phyloP scores from a whole-genome alignment of 2,113 vertebrate species.

The Podilymbus podiceps region DNA sequence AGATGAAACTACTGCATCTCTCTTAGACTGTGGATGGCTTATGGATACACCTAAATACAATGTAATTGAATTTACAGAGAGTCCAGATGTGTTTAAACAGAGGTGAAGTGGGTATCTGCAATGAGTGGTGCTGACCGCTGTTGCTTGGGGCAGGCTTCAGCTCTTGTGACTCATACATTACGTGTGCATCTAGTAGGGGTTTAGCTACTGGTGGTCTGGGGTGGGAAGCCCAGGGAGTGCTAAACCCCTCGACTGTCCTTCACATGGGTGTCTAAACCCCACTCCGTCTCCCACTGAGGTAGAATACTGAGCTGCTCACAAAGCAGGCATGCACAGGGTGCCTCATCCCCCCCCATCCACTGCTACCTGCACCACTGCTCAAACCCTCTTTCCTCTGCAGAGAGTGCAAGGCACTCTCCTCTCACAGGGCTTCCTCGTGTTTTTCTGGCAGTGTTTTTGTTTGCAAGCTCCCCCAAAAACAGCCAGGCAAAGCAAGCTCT shows the following conservation, averaged over 20 bases:
- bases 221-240: not conserved
- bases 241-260: accelerated
- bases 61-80: not conserved
- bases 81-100: not conserved
- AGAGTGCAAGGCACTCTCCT: not conserved
- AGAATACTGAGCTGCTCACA: not conserved
- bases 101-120: not conserved
- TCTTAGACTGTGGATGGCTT: not conserved
- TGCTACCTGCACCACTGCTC: not conserved
- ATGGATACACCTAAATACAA: not conserved
- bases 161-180: not conserved
- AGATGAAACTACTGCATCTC: not conserved
- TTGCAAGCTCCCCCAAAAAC: not conserved
- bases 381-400: not conserved
- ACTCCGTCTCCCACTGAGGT: not conserved
- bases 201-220: not conserved
- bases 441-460: not conserved
- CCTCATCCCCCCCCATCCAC: accelerated
- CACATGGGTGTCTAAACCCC: not conserved
- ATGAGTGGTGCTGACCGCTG: not conserved
- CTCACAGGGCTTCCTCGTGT: not conserved
- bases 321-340: accelerated
- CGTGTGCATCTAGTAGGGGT: accelerated
- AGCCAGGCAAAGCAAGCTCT: not conserved
- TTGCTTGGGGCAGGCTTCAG: not conserved